Percentiles rank a stretch among this genome's conserved stretches.
Evolutionary conservation across 1,140 invertebrate species (phyloP).

Genomic region (Pogonomyrmex californicus): DNA sequence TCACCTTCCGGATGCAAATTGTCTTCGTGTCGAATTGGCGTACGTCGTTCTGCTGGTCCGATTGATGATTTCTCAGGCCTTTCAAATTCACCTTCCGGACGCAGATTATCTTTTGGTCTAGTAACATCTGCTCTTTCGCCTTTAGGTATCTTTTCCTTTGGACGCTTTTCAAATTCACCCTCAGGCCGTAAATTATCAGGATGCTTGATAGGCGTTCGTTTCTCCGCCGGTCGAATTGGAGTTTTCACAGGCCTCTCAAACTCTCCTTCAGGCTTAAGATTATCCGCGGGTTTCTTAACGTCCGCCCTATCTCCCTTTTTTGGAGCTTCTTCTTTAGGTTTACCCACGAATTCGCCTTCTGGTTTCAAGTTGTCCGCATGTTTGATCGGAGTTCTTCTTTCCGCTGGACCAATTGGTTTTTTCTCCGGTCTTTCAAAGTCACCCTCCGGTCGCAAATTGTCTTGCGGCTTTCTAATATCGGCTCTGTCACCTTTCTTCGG

Average conservation of each 20-base stretch:
- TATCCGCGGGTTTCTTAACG: conserved; percentile 86
- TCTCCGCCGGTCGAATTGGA: conserved; percentile 85
- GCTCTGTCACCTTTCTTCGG: conserved; percentile 85
- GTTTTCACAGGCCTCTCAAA: conserved; percentile 86
- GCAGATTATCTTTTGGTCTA: conserved; percentile 85
- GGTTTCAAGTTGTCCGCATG: conserved; percentile 89
- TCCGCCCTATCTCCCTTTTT: conserved; percentile 85
- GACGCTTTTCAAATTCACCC: conserved; percentile 86
- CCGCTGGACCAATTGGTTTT: conserved; percentile 85
- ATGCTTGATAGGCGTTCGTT: conserved; percentile 80
- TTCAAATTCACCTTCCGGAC: conserved; percentile 89
- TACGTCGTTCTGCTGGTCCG: conserved; percentile 81
- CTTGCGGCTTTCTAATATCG: conserved; percentile 87
- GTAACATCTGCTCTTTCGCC: conserved; percentile 77
- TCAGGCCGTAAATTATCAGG: conserved; percentile 84
- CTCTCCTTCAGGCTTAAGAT: conserved; percentile 88
- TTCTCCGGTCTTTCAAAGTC: conserved; percentile 87
- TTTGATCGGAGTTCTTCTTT: conserved; percentile 89
- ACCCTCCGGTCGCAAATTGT: conserved; percentile 91
- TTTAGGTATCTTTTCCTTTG: conserved; percentile 76
- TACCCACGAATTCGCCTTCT: conserved; percentile 87
- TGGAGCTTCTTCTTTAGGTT: conserved; percentile 80
- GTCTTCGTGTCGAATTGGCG: conserved; percentile 83
- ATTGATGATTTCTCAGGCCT: conserved; percentile 71
- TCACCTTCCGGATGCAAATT: conserved; percentile 87